Base-by-base conservation (phyloP, 1,140 invertebrate species). In the Drosophila ambigua region DNA sequence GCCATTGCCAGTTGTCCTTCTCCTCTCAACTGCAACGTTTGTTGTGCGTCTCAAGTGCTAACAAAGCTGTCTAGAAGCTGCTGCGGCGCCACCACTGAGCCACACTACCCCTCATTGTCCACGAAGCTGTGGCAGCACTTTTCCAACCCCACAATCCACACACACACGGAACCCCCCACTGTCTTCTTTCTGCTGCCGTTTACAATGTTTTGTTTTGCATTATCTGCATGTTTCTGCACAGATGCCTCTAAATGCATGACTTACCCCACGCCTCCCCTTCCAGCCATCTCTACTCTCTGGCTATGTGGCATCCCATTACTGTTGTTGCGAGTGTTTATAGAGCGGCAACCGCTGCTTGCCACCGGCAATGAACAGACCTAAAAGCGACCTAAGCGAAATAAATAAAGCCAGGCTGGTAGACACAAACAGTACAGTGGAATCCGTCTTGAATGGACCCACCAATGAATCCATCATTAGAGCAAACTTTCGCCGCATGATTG, bases 211-310 rank as follows among this genome's bases (percentile, higher is more conserved):
- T 53, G 62, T 65, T 66, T 75, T 46, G 72, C 72, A 66, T 75
- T 75, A 75, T 75, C 72, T 54, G 71, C 44, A 75, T 50, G 71
- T 74, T 75, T 75, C 63, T 59, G 63, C 72, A 53, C 72, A 75
- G 72, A 74, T 67, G 72, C 72, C 72, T 66, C 62, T 16, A 35
- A 67, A 72, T 67, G 55, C 44, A 64, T n/a, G 23, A 28, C 23
- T 8, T 13, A 20, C 20, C 20, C 20, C 20, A 1, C 20, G 1
- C 20, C 20, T 1, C 20, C 39, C n/a, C 8, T 23, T 23, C 53
- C 48, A 9, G 48, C 3, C 11, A 24, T 41, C n/a, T 15, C 3
- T 24, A 24, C 31, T 31, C 16, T n/a, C 6, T 52, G 59, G 15
- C 2, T 9, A 20, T 20, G 28, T 48, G 48, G 49, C 35, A 61